Evolutionary conservation across 2,888 invertebrate species (phyloP), one percentile per base, ranked within the genome.

Genomic region (Eupithecia insigniata): DNA sequence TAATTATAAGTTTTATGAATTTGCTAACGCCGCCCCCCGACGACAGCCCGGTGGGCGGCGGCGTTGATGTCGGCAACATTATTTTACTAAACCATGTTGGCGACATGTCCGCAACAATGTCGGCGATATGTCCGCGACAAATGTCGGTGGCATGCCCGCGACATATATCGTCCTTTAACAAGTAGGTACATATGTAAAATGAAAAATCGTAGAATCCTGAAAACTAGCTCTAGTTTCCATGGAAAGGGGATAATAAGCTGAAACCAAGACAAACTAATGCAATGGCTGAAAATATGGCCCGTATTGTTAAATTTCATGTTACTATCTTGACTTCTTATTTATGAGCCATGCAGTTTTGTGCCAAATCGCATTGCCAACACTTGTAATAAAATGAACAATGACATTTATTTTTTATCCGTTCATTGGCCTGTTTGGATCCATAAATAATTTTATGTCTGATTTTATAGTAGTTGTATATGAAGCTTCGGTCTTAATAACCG

Each of bases 361-460:
- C 83, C 84, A 83, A 81, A 80, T 76, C 69, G 69, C 77, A 78
- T 79, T 80, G 81, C 80, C 80, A 81, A 78, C 79, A 55, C 73
- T 70, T 70, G 77, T 80, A 80, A 84, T 84, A 83, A 84, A 84
- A 83, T 80, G 75, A 77, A 79, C 78, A 77, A 76, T 78, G 75
- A 72, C 72, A 80, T 78, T 79, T n/a, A n/a, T n/a, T n/a, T 81
- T 82, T 84, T 83, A 81, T 84, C 66, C 77, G 79, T 80, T 73
- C 80, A 81, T 81, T 83, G 79, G 79, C 79, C 80, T 72, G 73
- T 76, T 79, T 43, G 62, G 43, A 66, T 78, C 76, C 65, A 76
- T 75, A 75, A 77, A 78, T 76, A 70, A 73, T 76, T 73, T 78
- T 72, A 75, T 67, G 69, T 72, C 60, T 64, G 36, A 64, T 75